Conservation (phyloP, 1,140 invertebrate species). For the Drosophila burlai region DNA sequence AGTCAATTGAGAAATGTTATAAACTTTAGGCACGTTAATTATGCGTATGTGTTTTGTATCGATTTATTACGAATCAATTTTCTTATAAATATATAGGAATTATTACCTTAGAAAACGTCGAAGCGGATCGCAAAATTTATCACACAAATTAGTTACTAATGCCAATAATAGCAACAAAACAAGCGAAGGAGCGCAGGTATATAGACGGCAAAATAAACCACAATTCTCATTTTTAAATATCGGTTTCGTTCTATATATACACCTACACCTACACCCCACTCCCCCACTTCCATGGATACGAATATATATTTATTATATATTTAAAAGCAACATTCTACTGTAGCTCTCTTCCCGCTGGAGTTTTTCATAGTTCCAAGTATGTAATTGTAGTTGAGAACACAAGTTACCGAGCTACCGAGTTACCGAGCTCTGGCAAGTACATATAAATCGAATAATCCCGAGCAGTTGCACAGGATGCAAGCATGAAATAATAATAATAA, state of each 20-base stretch:
- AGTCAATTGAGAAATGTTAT: conserved; percentile 77
- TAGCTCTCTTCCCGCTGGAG: conserved; percentile 67
- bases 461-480: conserved; percentile 47
- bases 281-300: conserved; percentile 24
- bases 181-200: conserved; percentile 1
- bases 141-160: conserved; percentile 79
- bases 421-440: conserved; percentile 64
- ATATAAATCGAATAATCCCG: conserved; percentile 64
- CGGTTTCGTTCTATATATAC: conserved; percentile 75
- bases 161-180: conserved; percentile 32
- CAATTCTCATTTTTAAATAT: conserved; percentile 49
- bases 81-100: conserved; percentile 34
- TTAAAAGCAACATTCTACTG: conserved; percentile 53
- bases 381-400: conserved; percentile 58
- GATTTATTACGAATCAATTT: conserved; percentile 46
- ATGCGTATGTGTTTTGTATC: conserved; percentile 74
- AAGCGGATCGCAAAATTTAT: conserved; percentile 38
- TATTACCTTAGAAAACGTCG: conserved; percentile 23
- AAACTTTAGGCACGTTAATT: conserved; percentile 76
- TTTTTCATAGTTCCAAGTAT: conserved; percentile 53
- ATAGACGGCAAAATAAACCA: conserved; percentile 39
- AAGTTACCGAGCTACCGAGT: conserved; percentile 60
- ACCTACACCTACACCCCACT: conserved; percentile 13
- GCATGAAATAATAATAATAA: conserved; percentile 70
- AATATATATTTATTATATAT: conserved; percentile 30